Evolutionary conservation across 2,113 vertebrate species (phyloP).

Genomic region (Thermophis baileyi): DNA sequence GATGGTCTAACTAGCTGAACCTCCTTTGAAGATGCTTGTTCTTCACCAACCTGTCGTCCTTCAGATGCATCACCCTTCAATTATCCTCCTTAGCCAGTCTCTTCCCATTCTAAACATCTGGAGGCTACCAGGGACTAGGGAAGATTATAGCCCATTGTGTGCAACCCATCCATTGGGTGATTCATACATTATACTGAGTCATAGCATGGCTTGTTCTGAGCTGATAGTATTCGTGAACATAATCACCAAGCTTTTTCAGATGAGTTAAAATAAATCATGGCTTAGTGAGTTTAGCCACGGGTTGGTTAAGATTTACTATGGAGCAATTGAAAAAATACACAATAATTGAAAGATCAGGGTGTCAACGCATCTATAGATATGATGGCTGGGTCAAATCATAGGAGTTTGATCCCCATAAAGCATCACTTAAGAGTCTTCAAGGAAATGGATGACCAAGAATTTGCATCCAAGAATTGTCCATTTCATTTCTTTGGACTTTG

Average conservation of each 20-base stretch:
- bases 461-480: background rate
- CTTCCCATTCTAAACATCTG: background rate
- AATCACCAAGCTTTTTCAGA: background rate
- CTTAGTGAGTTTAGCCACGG: background rate
- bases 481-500: background rate
- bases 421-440: background rate
- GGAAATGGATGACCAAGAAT: background rate
- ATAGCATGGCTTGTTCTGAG: background rate
- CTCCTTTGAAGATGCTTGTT: too few relatives aligned
- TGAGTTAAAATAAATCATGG: background rate
- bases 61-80: background rate
- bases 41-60: background rate
- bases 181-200: background rate
- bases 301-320: background rate
- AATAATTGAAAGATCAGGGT: background rate
- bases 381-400: background rate
- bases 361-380: background rate
- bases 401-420: background rate
- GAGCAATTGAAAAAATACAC: background rate
- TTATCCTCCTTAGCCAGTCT: background rate
- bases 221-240: background rate
- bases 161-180: background rate
- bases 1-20: background rate
- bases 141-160: background rate
- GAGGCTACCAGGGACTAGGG: background rate